Evolutionary conservation across 2,888 invertebrate species (phyloP).

Genomic region (Synanthedon andrenaeformis): DNA sequence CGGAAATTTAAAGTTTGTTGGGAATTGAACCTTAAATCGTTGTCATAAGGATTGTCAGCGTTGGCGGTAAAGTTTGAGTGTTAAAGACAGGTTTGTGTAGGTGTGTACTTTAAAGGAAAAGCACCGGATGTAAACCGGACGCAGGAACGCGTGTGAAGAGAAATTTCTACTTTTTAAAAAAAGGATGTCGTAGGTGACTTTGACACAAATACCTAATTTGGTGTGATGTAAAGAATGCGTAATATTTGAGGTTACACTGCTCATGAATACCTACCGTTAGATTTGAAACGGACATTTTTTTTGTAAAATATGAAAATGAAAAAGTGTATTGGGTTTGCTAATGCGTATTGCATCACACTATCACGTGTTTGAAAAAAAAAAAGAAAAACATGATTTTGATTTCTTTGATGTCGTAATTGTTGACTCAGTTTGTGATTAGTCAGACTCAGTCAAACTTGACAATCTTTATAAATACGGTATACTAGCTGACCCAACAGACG

Average conservation of each 20-base stretch:
- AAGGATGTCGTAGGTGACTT: conserved; percentile 50
- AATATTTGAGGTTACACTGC: background rate
- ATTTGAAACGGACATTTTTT: background rate
- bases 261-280: background rate
- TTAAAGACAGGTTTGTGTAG: background rate
- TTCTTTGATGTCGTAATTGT: too few relatives aligned
- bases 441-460: too few relatives aligned
- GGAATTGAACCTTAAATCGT: background rate
- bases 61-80: background rate
- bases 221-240: conserved; percentile 2
- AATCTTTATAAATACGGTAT: too few relatives aligned
- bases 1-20: background rate
- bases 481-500: too few relatives aligned
- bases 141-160: conserved; percentile 53
- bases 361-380: too few relatives aligned
- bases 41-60: background rate
- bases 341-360: too few relatives aligned
- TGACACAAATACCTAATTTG: conserved; percentile 32
- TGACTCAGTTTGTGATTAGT: too few relatives aligned
- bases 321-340: too few relatives aligned
- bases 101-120: conserved; percentile 47
- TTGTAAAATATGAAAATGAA: too few relatives aligned
- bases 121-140: conserved; percentile 58
- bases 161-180: conserved; percentile 51
- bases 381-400: too few relatives aligned